Base-by-base conservation (phyloP, 2,888 invertebrate species). In the Eumacrocentrus americanus region DNA sequence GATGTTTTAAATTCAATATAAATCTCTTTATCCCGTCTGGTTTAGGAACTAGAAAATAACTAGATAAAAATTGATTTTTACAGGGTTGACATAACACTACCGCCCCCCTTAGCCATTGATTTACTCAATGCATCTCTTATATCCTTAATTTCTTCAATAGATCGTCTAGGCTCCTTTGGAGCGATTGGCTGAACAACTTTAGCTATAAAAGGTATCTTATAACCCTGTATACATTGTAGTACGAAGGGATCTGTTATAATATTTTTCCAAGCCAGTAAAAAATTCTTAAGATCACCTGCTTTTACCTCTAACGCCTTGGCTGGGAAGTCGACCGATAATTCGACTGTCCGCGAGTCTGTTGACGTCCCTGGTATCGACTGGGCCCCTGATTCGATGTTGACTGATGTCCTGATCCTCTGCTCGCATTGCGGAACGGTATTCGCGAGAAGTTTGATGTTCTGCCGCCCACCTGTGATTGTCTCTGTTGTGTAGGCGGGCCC, bases 1-100 rank as follows among this genome's bases (percentile, higher is more conserved):
- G 22, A 7, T 16, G 34, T 34, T 55, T 55, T 22, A 55, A 14
- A 34, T 55, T 34, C 2, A 55, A n/a, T 12, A 55, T 46, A 14
- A 34, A 46, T 34, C 46, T 44, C 20, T 22, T 42, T 34, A 18
- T 29, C 3, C 46, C 46, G 9, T 55, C 37, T 14, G 37, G 20
- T 25, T 55, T 46, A 4, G 46, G 46, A 18, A 34, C 20, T 3
- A 55, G 34, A 46, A 50, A 50, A 35, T 34, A 50, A 3, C 35
- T 18, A n/a, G 16, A 50, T 11, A 50, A 18, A 14, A 35, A 50
- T 12, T 50, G 9, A 1, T 11, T n/a, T 34, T 34, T 14, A 5
- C 16, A 23, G 14, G 11, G 14, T 11, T 16, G 3, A 29, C 50
- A 50, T n/a, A 18, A 5, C n/a, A 18, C 34, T 50, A 50, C 35